A percentile compares a stretch with the other conserved stretches of the same genome.
phyloP scores from a whole-genome alignment of 2,888 invertebrate genomes.

The Rhabditoides inermis region DNA sequence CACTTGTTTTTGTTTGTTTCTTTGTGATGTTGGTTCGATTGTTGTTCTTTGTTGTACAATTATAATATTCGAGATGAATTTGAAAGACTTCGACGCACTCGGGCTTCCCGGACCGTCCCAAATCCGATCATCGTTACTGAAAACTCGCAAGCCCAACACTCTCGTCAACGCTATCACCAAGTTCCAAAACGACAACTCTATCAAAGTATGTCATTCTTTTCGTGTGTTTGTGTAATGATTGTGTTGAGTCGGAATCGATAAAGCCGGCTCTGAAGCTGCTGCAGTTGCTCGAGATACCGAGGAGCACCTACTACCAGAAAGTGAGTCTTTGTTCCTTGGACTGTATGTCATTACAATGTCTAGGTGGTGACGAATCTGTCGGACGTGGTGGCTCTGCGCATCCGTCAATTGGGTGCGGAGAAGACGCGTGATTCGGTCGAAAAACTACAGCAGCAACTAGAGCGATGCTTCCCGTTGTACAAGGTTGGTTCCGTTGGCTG shows the following conservation, averaged over 20 bases:
- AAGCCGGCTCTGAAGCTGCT: conserved; percentile 80
- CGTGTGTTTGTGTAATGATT: no score
- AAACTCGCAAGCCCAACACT: conserved; percentile 23
- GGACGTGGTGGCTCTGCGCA: conserved; percentile 38
- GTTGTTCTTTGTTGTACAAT: no score
- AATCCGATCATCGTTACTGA: background rate
- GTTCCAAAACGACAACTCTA: conserved; percentile 82
- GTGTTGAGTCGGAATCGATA: no score
- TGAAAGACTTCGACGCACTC: background rate
- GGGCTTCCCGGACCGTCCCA: conserved; percentile 4
- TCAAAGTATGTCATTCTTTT: conserved; percentile 54
- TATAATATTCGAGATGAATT: background rate
- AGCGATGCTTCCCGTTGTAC: conserved; percentile 88
- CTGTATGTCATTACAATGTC: background rate
- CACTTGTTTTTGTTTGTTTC: no score
- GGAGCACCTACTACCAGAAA: conserved; percentile 87
- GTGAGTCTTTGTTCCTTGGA: conserved; percentile 59
- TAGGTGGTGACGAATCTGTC: background rate
- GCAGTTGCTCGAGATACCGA: conserved; percentile 82
- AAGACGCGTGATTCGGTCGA: conserved; percentile 53
- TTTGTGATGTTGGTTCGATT: no score
- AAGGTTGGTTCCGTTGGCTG: no score
- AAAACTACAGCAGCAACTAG: conserved; percentile 77
- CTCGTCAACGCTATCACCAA: conserved; percentile 95
- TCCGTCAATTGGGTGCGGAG: conserved; percentile 64